Conservation (phyloP, 2,888 invertebrate species). For the Tachina grossa region DNA sequence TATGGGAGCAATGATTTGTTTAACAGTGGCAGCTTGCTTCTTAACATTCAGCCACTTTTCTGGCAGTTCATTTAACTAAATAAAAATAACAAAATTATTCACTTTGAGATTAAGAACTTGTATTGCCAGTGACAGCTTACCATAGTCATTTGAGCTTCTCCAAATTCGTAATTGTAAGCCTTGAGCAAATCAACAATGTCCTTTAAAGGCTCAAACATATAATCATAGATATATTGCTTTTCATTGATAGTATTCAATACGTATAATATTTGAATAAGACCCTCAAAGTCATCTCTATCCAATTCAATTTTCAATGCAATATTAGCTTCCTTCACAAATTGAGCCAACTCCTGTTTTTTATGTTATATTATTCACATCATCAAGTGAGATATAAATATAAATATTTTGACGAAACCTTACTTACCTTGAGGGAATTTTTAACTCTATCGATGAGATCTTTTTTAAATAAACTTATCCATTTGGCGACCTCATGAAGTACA, state of each 20-base stretch:
- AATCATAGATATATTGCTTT: slow-evolving; percentile 89
- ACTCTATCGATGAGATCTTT: slow-evolving; percentile 93
- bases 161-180: slow-evolving; percentile 93
- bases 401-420: background rate
- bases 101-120: background rate
- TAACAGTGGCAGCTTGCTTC: slow-evolving; percentile 91
- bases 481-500: slow-evolving; percentile 91
- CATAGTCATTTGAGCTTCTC: slow-evolving; percentile 90
- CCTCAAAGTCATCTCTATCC: slow-evolving; percentile 93
- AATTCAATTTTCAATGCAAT: slow-evolving; percentile 88
- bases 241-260: slow-evolving; percentile 91
- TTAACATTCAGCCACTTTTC: slow-evolving; percentile 94
- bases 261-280: slow-evolving; percentile 91
- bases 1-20: slow-evolving; percentile 93
- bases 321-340: slow-evolving; percentile 90
- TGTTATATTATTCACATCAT: background rate
- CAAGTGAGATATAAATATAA: background rate
- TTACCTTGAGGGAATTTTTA: slow-evolving; percentile 85
- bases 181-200: slow-evolving; percentile 93
- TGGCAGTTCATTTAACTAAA: slow-evolving; percentile 89
- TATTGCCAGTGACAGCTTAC: slow-evolving; percentile 79
- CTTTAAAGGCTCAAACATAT: slow-evolving; percentile 94
- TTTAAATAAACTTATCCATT: slow-evolving; percentile 95
- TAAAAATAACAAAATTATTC: background rate
- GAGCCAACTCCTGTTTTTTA: slow-evolving; percentile 85